These are phyloP conservation scores for Willowsia nigromaculata DNA, from an alignment of 2,888 invertebrate species.

Conservation along the genomic window DNA sequence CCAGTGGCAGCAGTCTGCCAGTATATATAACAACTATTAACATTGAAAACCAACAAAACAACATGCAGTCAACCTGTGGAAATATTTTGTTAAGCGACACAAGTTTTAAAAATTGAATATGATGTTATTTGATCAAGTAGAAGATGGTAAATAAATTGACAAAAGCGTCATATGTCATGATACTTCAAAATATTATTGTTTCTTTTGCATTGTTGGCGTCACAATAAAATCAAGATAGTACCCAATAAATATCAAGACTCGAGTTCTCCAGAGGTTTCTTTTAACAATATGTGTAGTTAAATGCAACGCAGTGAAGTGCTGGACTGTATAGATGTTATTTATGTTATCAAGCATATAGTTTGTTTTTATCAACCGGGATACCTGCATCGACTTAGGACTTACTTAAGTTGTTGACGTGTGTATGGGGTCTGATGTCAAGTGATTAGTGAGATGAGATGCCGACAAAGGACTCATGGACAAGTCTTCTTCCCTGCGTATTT, in stretches of 20 bases:
- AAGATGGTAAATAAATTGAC: constrained; percentile 53
- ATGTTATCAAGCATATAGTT: not conserved
- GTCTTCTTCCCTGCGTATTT: constrained; percentile 48
- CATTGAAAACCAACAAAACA: too few species aligned
- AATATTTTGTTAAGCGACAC: not conserved
- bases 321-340: not conserved
- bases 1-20: too few species aligned
- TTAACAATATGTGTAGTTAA: not conserved
- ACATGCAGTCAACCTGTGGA: too few species aligned
- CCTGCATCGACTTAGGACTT: not conserved
- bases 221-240: constrained; percentile 56
- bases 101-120: not conserved
- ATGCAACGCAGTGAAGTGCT: not conserved
- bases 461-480: constrained; percentile 74
- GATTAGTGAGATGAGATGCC: constrained; percentile 77
- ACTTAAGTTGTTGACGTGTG: constrained; percentile 75
- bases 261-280: not conserved
- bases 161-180: constrained; percentile 66
- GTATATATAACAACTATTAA: too few species aligned
- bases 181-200: constrained; percentile 69
- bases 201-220: constrained; percentile 60
- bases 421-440: constrained; percentile 77
- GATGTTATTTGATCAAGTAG: not conserved
- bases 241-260: constrained; percentile 26
- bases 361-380: not conserved